Evolutionary conservation across 1,140 invertebrate species (phyloP), one percentile per base, ranked within the genome.

Genomic region (Drosophila pallidifrons): DNA sequence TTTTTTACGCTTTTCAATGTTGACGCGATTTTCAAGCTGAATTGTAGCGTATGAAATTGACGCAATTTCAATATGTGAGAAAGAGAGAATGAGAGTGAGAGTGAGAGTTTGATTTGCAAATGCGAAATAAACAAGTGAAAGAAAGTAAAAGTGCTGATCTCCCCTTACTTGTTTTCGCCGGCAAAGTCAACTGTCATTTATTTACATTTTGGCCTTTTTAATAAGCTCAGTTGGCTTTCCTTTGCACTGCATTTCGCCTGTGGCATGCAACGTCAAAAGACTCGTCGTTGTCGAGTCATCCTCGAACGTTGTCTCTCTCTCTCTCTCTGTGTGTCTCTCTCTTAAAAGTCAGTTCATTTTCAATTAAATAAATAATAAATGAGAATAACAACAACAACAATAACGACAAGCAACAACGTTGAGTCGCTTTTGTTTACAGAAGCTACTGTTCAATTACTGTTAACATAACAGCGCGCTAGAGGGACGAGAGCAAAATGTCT

Each of bases 1-100:
- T 38, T 38, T 38, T 10, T 3, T 38, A 8, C n/a, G 35, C 8
- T 35, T 43, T 43, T 43, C 5, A 10, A n/a, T 38, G 35, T 8
- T 10, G 30, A 82, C 64, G 79, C 70, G 75, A 75, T 82, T 82
- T 82, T 82, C 79, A 75, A 75, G 75, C 77, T 78, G 75, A 82
- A 74, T 82, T 78, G 65, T 67, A 55, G 65, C 79, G 80, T 69
- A 82, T 82, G 70, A 71, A 82, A 78, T 82, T 70, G 41, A 43
- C 41, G 41, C 16, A 25, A 25, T 49, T 25, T 25, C 15, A 4
- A 49, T 49, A 25, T 49, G n/a, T 46, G 13, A 6, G 43, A 25
- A 25, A 25, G 20, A 25, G 20, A 25, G 20, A 25, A 25, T 25
- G 20, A 25, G 20, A 25, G 3, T 25, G 20, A 25, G 20, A 25